These are phyloP conservation scores for Phalacrocorax pelagicus DNA, from an alignment of 2,113 vertebrate species.

Conservation along the genomic window DNA sequence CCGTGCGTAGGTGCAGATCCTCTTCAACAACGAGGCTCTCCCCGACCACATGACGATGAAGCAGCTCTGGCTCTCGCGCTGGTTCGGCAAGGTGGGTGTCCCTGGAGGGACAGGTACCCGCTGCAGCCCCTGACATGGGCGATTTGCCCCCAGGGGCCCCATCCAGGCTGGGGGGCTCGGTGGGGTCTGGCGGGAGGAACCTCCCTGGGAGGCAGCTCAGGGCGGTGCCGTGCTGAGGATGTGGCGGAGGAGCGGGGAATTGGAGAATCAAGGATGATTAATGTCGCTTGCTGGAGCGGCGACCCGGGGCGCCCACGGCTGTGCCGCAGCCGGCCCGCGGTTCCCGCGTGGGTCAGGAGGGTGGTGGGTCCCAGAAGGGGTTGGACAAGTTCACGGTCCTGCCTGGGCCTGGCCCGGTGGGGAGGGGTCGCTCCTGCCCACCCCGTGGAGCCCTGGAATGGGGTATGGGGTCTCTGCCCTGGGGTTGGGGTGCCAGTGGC, in stretches of 20 bases:
- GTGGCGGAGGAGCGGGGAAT: accelerated
- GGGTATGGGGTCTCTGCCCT: neutral
- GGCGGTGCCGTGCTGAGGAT: too few species aligned
- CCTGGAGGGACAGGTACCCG: accelerated
- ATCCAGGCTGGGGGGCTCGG: neutral
- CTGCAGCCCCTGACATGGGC: neutral
- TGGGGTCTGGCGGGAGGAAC: neutral
- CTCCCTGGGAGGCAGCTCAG: accelerated
- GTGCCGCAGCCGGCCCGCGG: neutral
- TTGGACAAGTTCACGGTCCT: neutral
- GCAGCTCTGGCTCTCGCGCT: constrained; percentile 80
- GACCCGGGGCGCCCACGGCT: neutral
- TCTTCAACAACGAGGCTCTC: constrained; percentile 76
- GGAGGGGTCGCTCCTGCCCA: neutral
- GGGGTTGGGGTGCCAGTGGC: neutral
- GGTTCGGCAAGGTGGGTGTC: constrained; percentile 78
- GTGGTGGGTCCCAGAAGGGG: neutral
- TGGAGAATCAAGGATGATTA: neutral
- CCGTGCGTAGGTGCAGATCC: constrained; percentile 68
- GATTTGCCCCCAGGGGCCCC: too few species aligned
- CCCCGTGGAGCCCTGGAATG: neutral
- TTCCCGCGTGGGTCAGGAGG: neutral
- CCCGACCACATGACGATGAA: constrained; percentile 84
- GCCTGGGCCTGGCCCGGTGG: neutral
- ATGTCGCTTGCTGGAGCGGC: neutral